These are phyloP conservation scores for Danio rerio DNA, from an alignment of 2,113 vertebrate species.

Conservation along the genomic window DNA sequence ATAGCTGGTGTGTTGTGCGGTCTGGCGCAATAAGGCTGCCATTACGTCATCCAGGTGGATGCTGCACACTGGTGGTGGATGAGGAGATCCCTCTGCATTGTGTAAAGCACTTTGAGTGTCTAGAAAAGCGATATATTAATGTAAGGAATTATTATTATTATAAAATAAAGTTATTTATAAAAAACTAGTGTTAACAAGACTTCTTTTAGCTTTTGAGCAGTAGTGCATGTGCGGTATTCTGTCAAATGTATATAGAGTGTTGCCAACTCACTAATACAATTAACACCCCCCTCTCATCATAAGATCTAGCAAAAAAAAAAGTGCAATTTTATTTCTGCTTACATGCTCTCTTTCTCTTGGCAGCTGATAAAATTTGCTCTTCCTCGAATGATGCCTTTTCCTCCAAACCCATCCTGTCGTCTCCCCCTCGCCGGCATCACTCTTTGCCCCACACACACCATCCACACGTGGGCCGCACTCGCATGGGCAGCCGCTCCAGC, in stretches of 20 bases:
- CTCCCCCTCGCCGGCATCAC: constrained; percentile 74
- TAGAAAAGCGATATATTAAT: too few species aligned
- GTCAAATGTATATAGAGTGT: neutral
- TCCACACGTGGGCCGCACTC: constrained; percentile 67
- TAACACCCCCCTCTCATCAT: neutral
- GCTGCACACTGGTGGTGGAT: too few species aligned
- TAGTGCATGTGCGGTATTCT: neutral
- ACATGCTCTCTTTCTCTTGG: constrained; percentile 12
- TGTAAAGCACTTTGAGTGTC: too few species aligned
- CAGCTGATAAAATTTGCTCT: constrained; percentile 72
- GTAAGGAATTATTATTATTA: too few species aligned
- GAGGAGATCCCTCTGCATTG: too few species aligned
- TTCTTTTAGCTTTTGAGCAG: neutral
- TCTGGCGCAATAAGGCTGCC: too few species aligned
- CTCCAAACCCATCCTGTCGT: constrained; percentile 72
- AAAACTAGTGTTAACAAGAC: neutral
- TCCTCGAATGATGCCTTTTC: constrained; percentile 50
- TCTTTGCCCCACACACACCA: constrained; percentile 75
- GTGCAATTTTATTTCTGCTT: neutral
- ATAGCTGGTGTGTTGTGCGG: too few species aligned
- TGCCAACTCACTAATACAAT: neutral
- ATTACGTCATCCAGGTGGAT: too few species aligned
- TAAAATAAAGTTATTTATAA: too few species aligned
- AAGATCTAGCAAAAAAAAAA: neutral
- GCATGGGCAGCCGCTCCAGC: constrained; percentile 77